These are phyloP conservation scores for Thalpophila matura DNA, from an alignment of 2,888 invertebrate genomes.

Conservation along the genomic window DNA sequence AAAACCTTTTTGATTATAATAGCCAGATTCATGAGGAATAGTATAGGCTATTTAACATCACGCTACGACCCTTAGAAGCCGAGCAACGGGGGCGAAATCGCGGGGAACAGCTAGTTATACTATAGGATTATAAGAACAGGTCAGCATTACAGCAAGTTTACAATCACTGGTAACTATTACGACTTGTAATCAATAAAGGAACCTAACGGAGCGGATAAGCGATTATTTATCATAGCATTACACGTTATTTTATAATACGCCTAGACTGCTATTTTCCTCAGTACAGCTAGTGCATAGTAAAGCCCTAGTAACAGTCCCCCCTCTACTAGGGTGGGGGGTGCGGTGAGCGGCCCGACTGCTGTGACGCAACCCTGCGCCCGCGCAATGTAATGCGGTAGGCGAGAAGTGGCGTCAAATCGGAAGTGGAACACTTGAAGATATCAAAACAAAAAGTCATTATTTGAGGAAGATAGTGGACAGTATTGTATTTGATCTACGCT, in stretches of 20 bases:
- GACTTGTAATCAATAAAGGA: conserved; percentile 6
- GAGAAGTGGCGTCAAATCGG: conserved; percentile 65
- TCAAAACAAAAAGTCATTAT: too few species aligned
- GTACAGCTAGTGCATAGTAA: conserved; percentile 59
- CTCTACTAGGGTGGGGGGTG: conserved; percentile 71
- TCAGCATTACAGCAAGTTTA: background rate
- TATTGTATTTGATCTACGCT: too few species aligned
- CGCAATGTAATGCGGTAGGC: conserved; percentile 63
- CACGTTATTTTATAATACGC: conserved; percentile 30
- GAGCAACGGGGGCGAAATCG: too few species aligned
- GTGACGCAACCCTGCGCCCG: conserved; percentile 81
- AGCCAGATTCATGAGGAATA: too few species aligned
- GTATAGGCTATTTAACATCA: too few species aligned
- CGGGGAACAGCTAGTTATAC: too few species aligned
- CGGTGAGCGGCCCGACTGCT: conserved; percentile 80
- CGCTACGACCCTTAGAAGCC: too few species aligned
- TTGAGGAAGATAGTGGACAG: too few species aligned
- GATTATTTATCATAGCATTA: conserved; percentile 31
- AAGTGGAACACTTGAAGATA: conserved; percentile 38
- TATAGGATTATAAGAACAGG: too few species aligned
- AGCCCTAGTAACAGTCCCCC: conserved; percentile 76
- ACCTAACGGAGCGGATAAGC: conserved; percentile 14
- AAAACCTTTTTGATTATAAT: too few species aligned
- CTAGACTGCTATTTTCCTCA: conserved; percentile 48
- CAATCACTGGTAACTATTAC: background rate